Evolutionary conservation across 2,797 vertebrate species (phyloP).

Genomic region (Pygocentrus nattereri): DNA sequence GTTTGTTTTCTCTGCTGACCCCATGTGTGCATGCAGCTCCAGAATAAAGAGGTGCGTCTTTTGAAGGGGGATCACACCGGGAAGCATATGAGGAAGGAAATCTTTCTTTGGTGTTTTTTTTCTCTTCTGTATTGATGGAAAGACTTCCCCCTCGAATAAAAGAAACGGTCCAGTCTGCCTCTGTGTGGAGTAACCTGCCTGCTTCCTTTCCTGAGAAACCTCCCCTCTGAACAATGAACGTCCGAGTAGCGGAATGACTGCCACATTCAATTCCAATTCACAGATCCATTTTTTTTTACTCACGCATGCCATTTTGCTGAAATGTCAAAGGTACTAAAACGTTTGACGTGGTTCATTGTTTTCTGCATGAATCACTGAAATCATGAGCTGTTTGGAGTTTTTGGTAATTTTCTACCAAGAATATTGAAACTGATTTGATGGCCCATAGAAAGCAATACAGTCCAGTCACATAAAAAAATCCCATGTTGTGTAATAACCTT

Average conservation of each 20-base stretch:
- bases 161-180: constrained; percentile 74
- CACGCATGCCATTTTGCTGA: not conserved
- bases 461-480: too few relatives aligned
- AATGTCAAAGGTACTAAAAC: not conserved
- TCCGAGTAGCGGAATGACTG: constrained; percentile 47
- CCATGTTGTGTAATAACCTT: too few relatives aligned
- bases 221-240: constrained; percentile 74
- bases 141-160: constrained; percentile 82
- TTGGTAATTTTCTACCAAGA: too few relatives aligned
- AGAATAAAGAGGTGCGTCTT: constrained; percentile 73
- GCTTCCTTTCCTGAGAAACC: constrained; percentile 77
- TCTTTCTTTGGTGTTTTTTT: constrained; percentile 82
- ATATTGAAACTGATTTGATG: too few relatives aligned
- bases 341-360: not conserved
- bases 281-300: not conserved
- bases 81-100: constrained; percentile 81
- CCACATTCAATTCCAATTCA: constrained; percentile 19
- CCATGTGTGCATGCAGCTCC: constrained; percentile 75
- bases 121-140: constrained; percentile 78
- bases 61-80: constrained; percentile 79
- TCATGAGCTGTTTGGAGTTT: too few relatives aligned
- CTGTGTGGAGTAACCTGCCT: constrained; percentile 76
- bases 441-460: too few relatives aligned
- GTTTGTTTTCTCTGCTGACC: constrained; percentile 79
- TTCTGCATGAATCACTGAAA: too few relatives aligned